Conservation (phyloP, 92 coral and sea anemone genomes). For the Meandrina meandrites region DNA sequence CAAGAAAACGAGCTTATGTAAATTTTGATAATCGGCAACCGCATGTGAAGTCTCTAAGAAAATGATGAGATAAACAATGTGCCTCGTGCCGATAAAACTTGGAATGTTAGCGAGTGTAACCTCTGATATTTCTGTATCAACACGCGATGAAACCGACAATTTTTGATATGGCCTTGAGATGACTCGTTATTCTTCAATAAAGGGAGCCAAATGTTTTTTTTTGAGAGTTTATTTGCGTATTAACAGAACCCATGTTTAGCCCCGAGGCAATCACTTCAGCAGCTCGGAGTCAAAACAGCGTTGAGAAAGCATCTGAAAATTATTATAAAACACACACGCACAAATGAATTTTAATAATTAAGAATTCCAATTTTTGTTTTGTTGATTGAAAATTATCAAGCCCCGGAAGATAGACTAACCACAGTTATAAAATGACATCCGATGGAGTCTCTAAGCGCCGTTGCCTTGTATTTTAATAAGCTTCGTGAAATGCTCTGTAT, state of each 20-base stretch:
- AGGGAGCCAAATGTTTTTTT: not conserved
- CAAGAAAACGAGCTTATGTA: constrained; percentile 19
- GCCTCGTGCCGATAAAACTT: constrained; percentile 24
- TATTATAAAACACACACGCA: not conserved
- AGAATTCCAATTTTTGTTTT: not conserved
- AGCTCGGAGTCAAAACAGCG: not conserved
- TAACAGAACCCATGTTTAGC: not conserved
- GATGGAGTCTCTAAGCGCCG: not conserved
- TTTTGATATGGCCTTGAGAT: not conserved
- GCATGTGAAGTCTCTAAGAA: constrained; percentile 12
- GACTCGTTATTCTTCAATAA: not conserved
- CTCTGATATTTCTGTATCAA: not conserved
- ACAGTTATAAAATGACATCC: constrained; percentile 1
- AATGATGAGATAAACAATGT: not conserved
- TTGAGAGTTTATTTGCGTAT: constrained; percentile 15
- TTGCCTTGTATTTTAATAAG: not conserved
- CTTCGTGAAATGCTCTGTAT: not conserved
- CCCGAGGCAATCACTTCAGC: not conserved
- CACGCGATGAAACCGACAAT: not conserved
- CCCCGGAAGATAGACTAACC: constrained; percentile 8
- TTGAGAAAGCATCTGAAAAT: not conserved
- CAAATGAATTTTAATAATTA: not conserved
- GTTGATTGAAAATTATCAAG: not conserved
- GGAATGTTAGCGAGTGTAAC: not conserved
- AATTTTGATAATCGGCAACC: constrained; percentile 19